Evolutionary conservation across 2,888 invertebrate genomes (phyloP).

Genomic region (Pammene aurita): DNA sequence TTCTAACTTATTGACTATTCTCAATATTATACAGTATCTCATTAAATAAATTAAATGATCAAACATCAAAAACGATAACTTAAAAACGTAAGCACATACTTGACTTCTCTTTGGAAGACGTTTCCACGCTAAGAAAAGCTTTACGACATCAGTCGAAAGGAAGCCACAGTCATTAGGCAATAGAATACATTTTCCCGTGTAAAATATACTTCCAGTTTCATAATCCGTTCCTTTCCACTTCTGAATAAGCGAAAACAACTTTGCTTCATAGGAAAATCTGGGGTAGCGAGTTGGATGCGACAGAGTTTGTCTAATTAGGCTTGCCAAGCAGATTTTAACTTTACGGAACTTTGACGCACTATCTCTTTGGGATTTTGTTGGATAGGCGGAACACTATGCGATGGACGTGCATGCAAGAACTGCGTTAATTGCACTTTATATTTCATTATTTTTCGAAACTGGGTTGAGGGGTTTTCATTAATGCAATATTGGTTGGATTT

Average conservation of each 20-base stretch:
- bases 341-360: conserved; percentile 29
- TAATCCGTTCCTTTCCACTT: conserved; percentile 29
- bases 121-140: background rate
- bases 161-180: background rate
- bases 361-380: conserved; percentile 13
- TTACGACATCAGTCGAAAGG: background rate
- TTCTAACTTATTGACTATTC: background rate
- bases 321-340: conserved; percentile 37
- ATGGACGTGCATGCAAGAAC: background rate
- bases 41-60: conserved; percentile 11
- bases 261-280: conserved; percentile 37
- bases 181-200: conserved; percentile 17
- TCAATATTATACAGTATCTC: background rate
- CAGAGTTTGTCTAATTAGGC: conserved; percentile 40
- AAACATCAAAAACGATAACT: conserved; percentile 17
- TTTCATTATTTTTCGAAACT: background rate
- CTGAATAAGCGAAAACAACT: conserved; percentile 41
- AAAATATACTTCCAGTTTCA: background rate
- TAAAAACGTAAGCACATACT: conserved; percentile 21
- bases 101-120: conserved; percentile 15
- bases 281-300: conserved; percentile 38
- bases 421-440: background rate
- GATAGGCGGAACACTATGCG: background rate
- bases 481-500: background rate
- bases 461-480: background rate